Base-by-base conservation (phyloP, 2,113 vertebrate genomes). In the Python bivittatus region DNA sequence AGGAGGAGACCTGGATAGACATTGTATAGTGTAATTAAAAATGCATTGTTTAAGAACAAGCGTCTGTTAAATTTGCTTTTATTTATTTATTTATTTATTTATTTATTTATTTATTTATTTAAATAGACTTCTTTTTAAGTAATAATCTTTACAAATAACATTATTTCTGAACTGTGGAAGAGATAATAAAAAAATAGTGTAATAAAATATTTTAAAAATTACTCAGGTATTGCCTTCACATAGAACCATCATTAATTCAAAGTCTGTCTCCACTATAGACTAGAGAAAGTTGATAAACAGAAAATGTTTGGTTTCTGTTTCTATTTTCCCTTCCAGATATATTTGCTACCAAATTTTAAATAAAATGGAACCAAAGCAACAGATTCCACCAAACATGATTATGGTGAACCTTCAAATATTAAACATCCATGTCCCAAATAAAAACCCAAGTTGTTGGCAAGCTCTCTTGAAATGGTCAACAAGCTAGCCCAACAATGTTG, bases 371-470 rank as follows among this genome's bases (percentile, higher is more conserved):
- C 91, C 72, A 96, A 96, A 96, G 83, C 86, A 93, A 93, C 91
- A 83, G 48, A 90, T 54, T 93, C 61, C 92, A 94, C n/a, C 95
- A 95, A 96, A 97, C 96, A 89, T 93, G 94, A 97, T 97, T 97
- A 95, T 94, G 92, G 96, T 90, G 91, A 94, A 96, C 93, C 90
- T 94, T 96, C 90, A 97, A 95, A 95, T 68, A 95, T 97, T 96
- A 96, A 93, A 48, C 38, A 93, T 93, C 95, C 86, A 93, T 95
- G 96, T 96, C 92, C 91, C 97, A 97, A 97, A 97, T 96, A 60
- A 97, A 97, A 97, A 97, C 97, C 95, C 96, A 94, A 96, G 93
- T 94, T 96, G 92, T 96, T 96, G 97, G 88, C 86, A 95, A 95
- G 93, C 92, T 96, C 90, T 91, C 91, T 96, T 96, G 96, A 96